Base-by-base conservation (phyloP, 1,140 invertebrate species). In the Melipona quadrifasciata region DNA sequence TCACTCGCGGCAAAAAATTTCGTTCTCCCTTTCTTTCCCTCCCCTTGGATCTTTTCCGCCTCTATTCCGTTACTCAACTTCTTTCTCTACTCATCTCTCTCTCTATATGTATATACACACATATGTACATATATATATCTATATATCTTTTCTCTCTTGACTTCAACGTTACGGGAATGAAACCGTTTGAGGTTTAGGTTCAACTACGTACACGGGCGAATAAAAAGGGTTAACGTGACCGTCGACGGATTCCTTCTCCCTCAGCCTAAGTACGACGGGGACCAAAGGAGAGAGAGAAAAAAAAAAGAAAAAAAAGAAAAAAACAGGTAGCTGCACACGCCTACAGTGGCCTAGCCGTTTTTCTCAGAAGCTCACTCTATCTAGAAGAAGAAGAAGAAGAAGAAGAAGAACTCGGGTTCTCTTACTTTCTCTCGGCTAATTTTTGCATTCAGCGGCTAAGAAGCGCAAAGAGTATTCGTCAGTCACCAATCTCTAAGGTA, bases 171-270 rank as follows among this genome's bases (percentile, higher is more conserved):
- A 73, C 47, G 10, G 21, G 47, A 27, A 19, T n/a, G 1, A n/a
- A 27, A 27, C 8, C 39, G 39, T 47, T 47, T 6, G 39, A 47
- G 39, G 39, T 47, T n/a, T 47, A 47, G 39, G 39, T 47, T 47
- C 39, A 47, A 47, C 39, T 47, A 47, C 39, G 53, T 55, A 21
- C 16, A 11, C 24, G 8, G 53, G 14, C 55, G 21, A 27, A 47
- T 47, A 47, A 47, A 39, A n/a, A 19, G 17, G 34, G 57, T 55
- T 27, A 53, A 72, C 68, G 53, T n/a, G 51, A 74, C 57, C 80
- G 76, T 84, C 75, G 82, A 84, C 76, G 75, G 82, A 84, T 84
- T 84, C 82, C 82, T 84, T 84, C 82, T 84, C 82, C 67, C 82
- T n/a, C 51, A 72, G 75, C 67, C 67, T 71, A 71, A 71, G n/a